phyloP scores from a whole-genome alignment of 92 coral and sea anemone genomes.

The Anthopleura xanthogrammica region DNA sequence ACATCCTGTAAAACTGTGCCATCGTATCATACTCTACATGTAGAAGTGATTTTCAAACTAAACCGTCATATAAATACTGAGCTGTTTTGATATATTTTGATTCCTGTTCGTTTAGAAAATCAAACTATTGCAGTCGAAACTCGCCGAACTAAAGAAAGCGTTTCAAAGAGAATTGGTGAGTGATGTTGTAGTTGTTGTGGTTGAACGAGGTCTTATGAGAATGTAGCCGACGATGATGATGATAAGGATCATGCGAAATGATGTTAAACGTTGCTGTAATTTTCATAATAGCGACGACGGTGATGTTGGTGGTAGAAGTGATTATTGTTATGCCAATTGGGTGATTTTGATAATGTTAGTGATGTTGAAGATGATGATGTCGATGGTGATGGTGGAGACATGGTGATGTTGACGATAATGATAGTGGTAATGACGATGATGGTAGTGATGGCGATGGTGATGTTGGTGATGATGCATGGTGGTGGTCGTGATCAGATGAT shows the following conservation, averaged over 20 bases:
- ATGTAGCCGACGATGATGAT: background rate
- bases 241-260: too few relatives aligned
- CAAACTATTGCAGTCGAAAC: constrained; percentile 84
- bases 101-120: constrained; percentile 62
- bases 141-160: constrained; percentile 91
- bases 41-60: too few relatives aligned
- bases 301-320: too few relatives aligned
- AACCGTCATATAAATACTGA: background rate
- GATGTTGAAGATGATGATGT: background rate
- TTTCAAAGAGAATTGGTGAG: constrained; percentile 97
- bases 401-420: background rate
- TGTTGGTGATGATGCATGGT: background rate
- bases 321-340: background rate
- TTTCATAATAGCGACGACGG: too few relatives aligned
- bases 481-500: background rate
- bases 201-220: too few relatives aligned
- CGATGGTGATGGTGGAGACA: background rate
- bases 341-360: background rate
- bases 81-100: too few relatives aligned
- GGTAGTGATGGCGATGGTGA: background rate
- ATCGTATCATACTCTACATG: too few relatives aligned
- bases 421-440: background rate
- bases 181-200: background rate
- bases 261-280: too few relatives aligned
- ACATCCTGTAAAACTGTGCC: too few relatives aligned